phyloP scores from a whole-genome alignment of 2,888 invertebrate species.

The Drosophila rellima region DNA sequence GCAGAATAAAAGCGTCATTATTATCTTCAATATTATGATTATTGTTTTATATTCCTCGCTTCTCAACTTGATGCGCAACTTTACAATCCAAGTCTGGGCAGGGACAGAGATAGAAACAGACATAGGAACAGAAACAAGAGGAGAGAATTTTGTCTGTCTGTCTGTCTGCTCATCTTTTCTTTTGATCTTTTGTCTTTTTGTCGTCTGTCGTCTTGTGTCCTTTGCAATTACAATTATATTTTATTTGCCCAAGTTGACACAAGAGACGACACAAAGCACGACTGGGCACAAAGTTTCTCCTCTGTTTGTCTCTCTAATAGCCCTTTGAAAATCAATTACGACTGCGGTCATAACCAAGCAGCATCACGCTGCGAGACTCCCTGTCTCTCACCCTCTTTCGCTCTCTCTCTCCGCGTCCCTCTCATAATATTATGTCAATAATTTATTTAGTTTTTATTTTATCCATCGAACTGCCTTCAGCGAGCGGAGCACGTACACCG shows the following conservation, averaged over 20 bases:
- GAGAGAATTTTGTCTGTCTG: slow-evolving; percentile 7
- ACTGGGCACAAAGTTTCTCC: slow-evolving; percentile 34
- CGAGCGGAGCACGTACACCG: slow-evolving; percentile 64
- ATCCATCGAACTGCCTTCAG: slow-evolving; percentile 18
- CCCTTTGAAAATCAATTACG: slow-evolving; percentile 77
- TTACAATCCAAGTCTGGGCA: slow-evolving; percentile 40
- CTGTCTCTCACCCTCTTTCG: not conserved
- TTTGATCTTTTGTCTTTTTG: slow-evolving; percentile 55
- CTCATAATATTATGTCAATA: slow-evolving; percentile 74
- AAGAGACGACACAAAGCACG: slow-evolving; percentile 40
- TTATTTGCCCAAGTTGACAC: slow-evolving; percentile 77
- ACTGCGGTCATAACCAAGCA: slow-evolving; percentile 65
- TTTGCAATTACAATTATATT: slow-evolving; percentile 77
- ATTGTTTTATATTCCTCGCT: slow-evolving; percentile 57
- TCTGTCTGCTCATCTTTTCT: slow-evolving; percentile 64
- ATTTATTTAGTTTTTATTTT: slow-evolving; percentile 70
- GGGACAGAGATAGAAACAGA: slow-evolving; percentile 26
- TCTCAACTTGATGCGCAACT: slow-evolving; percentile 61
- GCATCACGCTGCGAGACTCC: slow-evolving; percentile 16
- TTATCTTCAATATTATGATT: slow-evolving; percentile 66
- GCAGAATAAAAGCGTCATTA: slow-evolving; percentile 60
- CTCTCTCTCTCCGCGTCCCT: not conserved
- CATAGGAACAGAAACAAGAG: slow-evolving; percentile 27
- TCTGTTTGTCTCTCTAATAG: slow-evolving; percentile 52
- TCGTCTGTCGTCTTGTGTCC: slow-evolving; percentile 63